Base-by-base conservation (phyloP, 1,140 invertebrate genomes). In the Aphaenogaster floridana region DNA sequence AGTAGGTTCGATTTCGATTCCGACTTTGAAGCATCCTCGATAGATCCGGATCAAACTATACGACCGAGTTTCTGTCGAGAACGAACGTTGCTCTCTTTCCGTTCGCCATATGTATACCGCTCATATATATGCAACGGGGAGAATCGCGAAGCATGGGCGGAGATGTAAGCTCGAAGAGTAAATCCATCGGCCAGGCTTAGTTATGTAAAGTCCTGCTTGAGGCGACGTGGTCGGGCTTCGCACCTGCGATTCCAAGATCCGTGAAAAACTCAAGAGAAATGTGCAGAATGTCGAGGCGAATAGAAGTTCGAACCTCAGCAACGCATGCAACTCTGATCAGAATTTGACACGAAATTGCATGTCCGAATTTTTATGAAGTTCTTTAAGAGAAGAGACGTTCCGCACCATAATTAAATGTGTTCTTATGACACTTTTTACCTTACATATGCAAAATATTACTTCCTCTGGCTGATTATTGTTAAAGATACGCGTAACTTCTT, bases 101-200 rank as follows among this genome's bases (percentile, higher is more conserved):
- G 57, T 54, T 80, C 61, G 48, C 36, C 52, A 52, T 87, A 79
- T 86, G 79, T 80, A 28, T 28, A 76, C 64, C 52, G 11, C 63
- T 77, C 76, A 86, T 87, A 81, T 74, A 79, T 52, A 79, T 64
- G 54, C 69, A 64, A 50, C 80, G 45, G 77, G 36, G 39, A 68
- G 83, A 81, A 91, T 86, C 74, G 85, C 71, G 57, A 63, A 52
- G 36, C 28, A 57, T 7, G 45, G 48, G 0, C 34, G 36, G 39
- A 61, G 39, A 64, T 81, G 85, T 80, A 87, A 88, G 79, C 80
- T 59, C 57, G 50, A 63, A 71, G 64, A 71, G 89, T 88, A 91
- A 90, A 91, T 90, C 89, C 86, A 88, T 88, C 86, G 80, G 54
- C 77, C 57, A 48, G 57, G 81, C 74, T 90, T 91, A 91, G 86